Base-by-base conservation (phyloP, 2,797 vertebrate species). In the Chelidonichthys spinosus region DNA sequence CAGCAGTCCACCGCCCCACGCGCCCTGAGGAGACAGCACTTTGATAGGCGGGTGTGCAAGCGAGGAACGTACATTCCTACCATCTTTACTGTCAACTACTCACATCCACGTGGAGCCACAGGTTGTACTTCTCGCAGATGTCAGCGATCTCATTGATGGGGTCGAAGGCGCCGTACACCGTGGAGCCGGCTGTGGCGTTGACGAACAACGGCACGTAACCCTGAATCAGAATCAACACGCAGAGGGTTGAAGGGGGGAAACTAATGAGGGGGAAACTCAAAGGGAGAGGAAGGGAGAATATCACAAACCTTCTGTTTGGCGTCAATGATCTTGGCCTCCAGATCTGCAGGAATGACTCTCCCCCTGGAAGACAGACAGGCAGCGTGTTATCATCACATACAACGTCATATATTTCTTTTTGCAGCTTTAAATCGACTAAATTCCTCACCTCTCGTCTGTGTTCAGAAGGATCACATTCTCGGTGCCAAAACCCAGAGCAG, bases 91-190 rank as follows among this genome's bases (percentile, higher is more conserved):
- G 50, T 40, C 39, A 39, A 6, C 18, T 18, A 78, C 90, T 97
- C 91, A 99, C 98, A 67, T 99, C 98, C 3, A 99, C 98, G 4
- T 99, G 98, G 11, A 99, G 95, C 98, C 98, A 99, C 49, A 99
- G 84, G 91, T 98, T 97, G 76, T 99, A 97, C 89, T 98, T 99
- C 93, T 99, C 96, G 87, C 98, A 99, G 89, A 99, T 95, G 87
- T 99, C 97, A 50, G 98, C 98, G 18, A 99, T 98, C 85, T 98
- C 98, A 50, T 96, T 95, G 87, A 99, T 98, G 42, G 98, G 98
- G 86, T 99, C 98, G 86, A 99, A 99, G 3, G 98, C 98, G 32
- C 98, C 98, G 7, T 97, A 98, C 5, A 99, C 98, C 0, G 98
- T 99, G 0, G 97, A 98, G 60, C 98, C 98, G 36, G 94, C 98